Percentiles rank a stretch among this genome's conserved stretches.
Conservation (phyloP, 2,797 vertebrate species). For the Lerista edwardsae region DNA sequence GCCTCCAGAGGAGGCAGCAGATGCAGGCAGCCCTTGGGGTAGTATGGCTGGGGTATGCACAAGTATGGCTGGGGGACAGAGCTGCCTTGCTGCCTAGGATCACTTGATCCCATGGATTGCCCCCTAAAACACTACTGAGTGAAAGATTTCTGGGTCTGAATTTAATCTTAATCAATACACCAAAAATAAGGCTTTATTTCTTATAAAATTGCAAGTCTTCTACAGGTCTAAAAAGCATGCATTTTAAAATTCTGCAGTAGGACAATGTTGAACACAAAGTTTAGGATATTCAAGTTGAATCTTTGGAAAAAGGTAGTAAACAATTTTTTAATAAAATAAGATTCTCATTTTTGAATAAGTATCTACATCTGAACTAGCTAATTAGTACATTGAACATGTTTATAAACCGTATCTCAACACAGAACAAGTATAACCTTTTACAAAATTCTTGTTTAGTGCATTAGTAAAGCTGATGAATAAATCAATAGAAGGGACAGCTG, state of each 20-base stretch:
- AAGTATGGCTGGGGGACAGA: too few species aligned
- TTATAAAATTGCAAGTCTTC: neutral
- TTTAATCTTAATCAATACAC: conserved; percentile 18
- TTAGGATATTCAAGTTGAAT: neutral
- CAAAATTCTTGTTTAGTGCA: conserved; percentile 79
- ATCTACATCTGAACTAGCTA: too few species aligned
- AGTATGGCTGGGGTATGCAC: too few species aligned
- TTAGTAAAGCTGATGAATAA: conserved; percentile 98
- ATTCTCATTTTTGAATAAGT: too few species aligned
- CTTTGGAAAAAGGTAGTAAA: too few species aligned
- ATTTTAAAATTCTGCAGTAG: neutral
- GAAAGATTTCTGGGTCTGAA: conserved; percentile 30
- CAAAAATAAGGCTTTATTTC: neutral
- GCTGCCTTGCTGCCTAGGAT: too few species aligned
- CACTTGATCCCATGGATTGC: too few species aligned
- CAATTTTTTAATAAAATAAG: too few species aligned
- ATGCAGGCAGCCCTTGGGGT: too few species aligned
- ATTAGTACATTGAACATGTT: neutral
- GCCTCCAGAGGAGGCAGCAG: too few species aligned
- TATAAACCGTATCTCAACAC: too few species aligned
- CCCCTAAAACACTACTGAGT: too few species aligned
- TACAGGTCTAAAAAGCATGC: neutral
- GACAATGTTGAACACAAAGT: neutral
- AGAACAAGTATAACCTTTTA: neutral
- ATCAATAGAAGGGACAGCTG: conserved; percentile 96